Evolutionary conservation across 2,797 vertebrate species (phyloP).

Genomic region (Periophthalmus magnuspinnatus): DNA sequence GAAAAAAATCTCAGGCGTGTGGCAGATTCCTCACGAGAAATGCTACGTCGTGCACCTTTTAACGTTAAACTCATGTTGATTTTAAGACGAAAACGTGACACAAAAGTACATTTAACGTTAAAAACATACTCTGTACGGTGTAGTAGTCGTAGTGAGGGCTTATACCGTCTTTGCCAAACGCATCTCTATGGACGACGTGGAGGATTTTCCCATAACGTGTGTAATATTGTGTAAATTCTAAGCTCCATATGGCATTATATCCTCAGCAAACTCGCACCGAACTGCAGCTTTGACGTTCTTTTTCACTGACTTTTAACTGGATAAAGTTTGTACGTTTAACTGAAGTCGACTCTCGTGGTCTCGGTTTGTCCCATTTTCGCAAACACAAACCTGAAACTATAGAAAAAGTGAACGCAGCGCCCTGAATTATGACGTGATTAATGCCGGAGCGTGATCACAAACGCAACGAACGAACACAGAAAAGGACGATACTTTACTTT

Average conservation of each 20-base stretch:
- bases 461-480: constrained; percentile 21
- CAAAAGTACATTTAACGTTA: not conserved
- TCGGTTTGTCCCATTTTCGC: constrained; percentile 44
- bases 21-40: too few species aligned
- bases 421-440: constrained; percentile 56
- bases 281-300: constrained; percentile 16
- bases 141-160: not conserved
- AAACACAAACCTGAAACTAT: constrained; percentile 34
- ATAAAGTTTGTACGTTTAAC: not conserved
- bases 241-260: not conserved
- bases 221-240: not conserved
- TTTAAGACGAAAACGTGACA: not conserved
- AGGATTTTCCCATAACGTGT: not conserved
- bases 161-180: not conserved
- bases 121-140: not conserved
- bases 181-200: not conserved
- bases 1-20: too few species aligned
- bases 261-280: not conserved
- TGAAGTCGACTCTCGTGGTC: constrained; percentile 19
- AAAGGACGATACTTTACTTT: constrained; percentile 33
- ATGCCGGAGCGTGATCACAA: constrained; percentile 37
- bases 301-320: constrained; percentile 20
- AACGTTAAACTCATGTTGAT: not conserved
- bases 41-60: too few species aligned
- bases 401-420: constrained; percentile 43